phyloP scores from a whole-genome alignment of 2,113 vertebrate species.

The Emydocephalus ijimae region DNA sequence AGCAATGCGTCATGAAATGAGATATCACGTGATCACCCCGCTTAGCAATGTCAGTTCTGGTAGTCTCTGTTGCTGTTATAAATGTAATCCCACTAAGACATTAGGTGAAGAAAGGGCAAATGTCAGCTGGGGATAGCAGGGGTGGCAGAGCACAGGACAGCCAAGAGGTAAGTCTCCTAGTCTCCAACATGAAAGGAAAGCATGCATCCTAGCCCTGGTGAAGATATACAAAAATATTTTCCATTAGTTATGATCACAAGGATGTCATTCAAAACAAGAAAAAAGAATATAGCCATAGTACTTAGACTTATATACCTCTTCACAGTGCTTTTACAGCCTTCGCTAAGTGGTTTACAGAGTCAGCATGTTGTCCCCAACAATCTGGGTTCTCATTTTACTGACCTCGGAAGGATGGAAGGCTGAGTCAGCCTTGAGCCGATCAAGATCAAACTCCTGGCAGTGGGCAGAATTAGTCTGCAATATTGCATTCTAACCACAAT shows the following conservation, averaged over 20 bases:
- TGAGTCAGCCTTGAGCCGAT: neutral
- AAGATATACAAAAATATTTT: neutral
- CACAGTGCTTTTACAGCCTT: neutral
- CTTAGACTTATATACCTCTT: too few species aligned
- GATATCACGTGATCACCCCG: neutral
- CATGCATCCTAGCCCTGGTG: neutral
- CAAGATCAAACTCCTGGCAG: neutral
- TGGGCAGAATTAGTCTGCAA: neutral
- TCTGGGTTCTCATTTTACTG: too few species aligned
- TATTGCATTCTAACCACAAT: neutral
- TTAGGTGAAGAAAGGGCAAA: neutral
- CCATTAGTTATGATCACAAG: neutral
- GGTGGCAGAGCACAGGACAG: neutral
- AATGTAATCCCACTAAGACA: neutral
- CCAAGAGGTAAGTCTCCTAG: neutral
- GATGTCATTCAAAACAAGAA: neutral
- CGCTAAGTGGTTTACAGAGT: neutral
- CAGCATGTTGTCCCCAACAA: neutral
- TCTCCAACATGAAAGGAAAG: neutral
- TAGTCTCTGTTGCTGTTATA: neutral
- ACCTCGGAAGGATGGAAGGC: neutral
- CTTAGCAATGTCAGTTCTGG: neutral
- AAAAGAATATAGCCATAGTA: too few species aligned
- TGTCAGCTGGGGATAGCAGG: neutral
- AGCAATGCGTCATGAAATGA: neutral